Base-by-base conservation (phyloP, 2,888 invertebrate species). In the Empis livida region DNA sequence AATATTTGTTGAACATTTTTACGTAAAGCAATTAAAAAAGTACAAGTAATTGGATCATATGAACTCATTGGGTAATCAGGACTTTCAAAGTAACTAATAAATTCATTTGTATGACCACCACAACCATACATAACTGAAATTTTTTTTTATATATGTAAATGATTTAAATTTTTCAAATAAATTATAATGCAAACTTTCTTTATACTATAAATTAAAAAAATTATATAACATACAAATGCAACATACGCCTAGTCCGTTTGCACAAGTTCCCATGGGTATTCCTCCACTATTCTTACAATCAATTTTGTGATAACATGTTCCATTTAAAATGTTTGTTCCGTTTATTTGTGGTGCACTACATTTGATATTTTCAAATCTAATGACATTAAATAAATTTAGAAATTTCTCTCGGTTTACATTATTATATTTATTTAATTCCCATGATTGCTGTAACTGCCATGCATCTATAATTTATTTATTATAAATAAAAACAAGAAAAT, bases 241-340 rank as follows among this genome's bases (percentile, higher is more conserved):
- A 59, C 86, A 86, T 27, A 78, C 78, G 11, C 84, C 85, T 58
- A 79, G 80, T 5, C 82, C 84, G 60, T 77, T 77, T 14, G 83
- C 84, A 64, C 86, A 86, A 1, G 72, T 62, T n/a, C 82, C 82
- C 63, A 80, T 74, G 2, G 73, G 64, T 8, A 71, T 70, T 2
- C 85, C 85, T 43, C 78, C 79, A 37, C 75, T 61, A 43, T 72
- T 69, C 15, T 70, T 67, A 60, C 88, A 88, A 59, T 86, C 80
- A 32, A 73, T 70, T 49, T 76, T 73, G 57, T 80, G 80, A 55
- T 82, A 75, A 60, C 88, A 88, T 20, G 75, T 76, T 1, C 87
- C 88, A 58, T 80, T 78, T 55, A 82, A 72, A 6, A 78, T 70
- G 20, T 71, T 69, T n/a, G 71, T 65, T 23, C 71, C 62, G 31